Base-by-base conservation (phyloP, 2,113 vertebrate species). In the Elephantulus edwardii region DNA sequence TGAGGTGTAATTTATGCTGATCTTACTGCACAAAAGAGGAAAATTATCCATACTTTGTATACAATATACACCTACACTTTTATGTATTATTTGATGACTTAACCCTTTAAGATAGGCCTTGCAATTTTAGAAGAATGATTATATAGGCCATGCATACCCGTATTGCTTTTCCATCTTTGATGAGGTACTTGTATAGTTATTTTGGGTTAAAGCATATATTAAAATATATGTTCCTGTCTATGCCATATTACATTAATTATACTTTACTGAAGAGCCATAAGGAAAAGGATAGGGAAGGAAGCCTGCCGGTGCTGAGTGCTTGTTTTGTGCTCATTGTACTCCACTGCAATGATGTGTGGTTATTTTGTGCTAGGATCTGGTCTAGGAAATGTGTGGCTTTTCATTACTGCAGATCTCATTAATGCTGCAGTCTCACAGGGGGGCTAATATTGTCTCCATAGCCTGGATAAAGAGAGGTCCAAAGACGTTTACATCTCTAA, bases 191-290 rank as follows among this genome's bases (percentile, higher is more conserved):
- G 7, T 86, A 33, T 56, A 44, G 74, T 70, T 35, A 60, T 62
- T 78, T 50, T 28, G 28, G 52, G 28, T 85, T 79, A 91, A 85
- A 70, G 66, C 83, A 82, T 81, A 58, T 68, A 75, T n/a, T n/a
- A n/a, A n/a, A n/a, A n/a, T n/a, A 79, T 83, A 7, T 92, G 52
- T 52, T 83, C 16, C 33, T 62, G 3, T 66, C n/a, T 28, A 6
- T 38, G 28, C 24, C 50, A 28, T 87, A 88, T n/a, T 70, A 10
- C 74, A 66, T 92, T 76, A 33, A 64, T 68, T 81, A 11, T n/a
- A 48, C 20, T 81, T 64, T 60, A 76, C 26, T 46, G 38, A 86
- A 81, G 48, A 66, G n/a, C 28, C 5, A 8, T 76, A 50, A 81
- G 52, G 20, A 35, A 82, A 54, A 46, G 79, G 68, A 82, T 42